A percentile compares a stretch with the other conserved stretches of the same genome.
These are phyloP conservation scores for Anguilla marmorata DNA, from an alignment of 2,797 vertebrate species.

Conservation along the genomic window DNA sequence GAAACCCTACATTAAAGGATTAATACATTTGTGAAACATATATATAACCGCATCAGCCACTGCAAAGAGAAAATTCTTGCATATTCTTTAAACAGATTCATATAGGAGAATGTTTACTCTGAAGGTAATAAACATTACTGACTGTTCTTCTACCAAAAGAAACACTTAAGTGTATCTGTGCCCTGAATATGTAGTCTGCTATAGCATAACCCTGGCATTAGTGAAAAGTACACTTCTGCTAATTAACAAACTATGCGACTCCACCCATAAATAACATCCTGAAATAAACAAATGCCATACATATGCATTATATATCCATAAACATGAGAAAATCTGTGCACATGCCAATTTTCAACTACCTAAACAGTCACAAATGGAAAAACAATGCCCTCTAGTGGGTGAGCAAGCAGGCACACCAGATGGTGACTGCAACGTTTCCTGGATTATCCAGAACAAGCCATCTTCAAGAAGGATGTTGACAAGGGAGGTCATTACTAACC, in stretches of 20 bases:
- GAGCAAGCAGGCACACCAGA: conserved; percentile 53
- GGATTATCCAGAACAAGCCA: conserved; percentile 64
- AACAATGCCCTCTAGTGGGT: conserved; percentile 53
- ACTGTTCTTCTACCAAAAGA: neutral
- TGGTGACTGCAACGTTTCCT: conserved; percentile 59
- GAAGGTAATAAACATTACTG: neutral
- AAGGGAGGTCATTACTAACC: conserved; percentile 56
- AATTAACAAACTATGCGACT: neutral
- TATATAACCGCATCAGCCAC: neutral
- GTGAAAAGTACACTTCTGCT: neutral
- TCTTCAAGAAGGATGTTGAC: conserved; percentile 52
- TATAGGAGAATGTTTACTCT: neutral
- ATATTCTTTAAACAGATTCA: neutral
- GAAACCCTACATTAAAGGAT: neutral
- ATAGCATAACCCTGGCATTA: neutral
- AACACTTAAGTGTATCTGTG: neutral
- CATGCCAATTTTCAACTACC: neutral
- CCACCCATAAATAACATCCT: neutral
- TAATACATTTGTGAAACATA: neutral
- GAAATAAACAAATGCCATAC: neutral
- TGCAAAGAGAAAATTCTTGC: neutral
- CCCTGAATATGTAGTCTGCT: neutral
- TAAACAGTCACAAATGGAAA: neutral
- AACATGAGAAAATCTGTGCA: neutral
- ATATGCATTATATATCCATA: neutral